Conservation (phyloP, 1,140 invertebrate species). For the Drosophila pectinifera region DNA sequence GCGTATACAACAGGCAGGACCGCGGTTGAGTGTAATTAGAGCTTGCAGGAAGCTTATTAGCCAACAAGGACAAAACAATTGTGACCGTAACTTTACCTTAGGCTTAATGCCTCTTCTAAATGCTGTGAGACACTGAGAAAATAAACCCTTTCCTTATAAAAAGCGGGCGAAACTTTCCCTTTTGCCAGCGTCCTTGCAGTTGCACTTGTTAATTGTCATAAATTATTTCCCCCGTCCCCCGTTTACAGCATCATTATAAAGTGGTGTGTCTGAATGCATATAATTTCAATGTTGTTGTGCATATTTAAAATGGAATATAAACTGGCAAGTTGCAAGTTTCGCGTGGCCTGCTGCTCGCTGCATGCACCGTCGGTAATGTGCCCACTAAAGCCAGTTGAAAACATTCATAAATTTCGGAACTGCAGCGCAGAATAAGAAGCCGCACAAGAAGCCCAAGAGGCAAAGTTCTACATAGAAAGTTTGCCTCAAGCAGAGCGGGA, state of each 20-base stretch:
- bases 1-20: background rate
- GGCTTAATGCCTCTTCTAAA: slow-evolving; percentile 44
- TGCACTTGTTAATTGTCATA: slow-evolving; percentile 75
- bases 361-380: slow-evolving; percentile 38
- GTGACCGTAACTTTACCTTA: background rate
- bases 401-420: slow-evolving; percentile 72
- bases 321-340: slow-evolving; percentile 41
- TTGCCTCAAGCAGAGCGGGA: slow-evolving; percentile 45
- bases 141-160: slow-evolving; percentile 45
- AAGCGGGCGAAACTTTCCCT: slow-evolving; percentile 30
- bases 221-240: slow-evolving; percentile 54
- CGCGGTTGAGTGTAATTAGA: background rate
- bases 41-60: background rate
- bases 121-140: slow-evolving; percentile 42
- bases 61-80: background rate
- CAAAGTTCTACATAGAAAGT: slow-evolving; percentile 68
- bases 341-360: slow-evolving; percentile 16
- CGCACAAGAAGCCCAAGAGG: slow-evolving; percentile 22
- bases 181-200: slow-evolving; percentile 31
- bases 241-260: slow-evolving; percentile 31
- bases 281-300: slow-evolving; percentile 70
- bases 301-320: slow-evolving; percentile 72
- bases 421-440: slow-evolving; percentile 27
- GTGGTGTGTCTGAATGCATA: slow-evolving; percentile 43
- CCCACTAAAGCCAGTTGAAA: slow-evolving; percentile 69